Evolutionary conservation across 2,797 vertebrate species (phyloP).

Genomic region (Lacerta agilis): DNA sequence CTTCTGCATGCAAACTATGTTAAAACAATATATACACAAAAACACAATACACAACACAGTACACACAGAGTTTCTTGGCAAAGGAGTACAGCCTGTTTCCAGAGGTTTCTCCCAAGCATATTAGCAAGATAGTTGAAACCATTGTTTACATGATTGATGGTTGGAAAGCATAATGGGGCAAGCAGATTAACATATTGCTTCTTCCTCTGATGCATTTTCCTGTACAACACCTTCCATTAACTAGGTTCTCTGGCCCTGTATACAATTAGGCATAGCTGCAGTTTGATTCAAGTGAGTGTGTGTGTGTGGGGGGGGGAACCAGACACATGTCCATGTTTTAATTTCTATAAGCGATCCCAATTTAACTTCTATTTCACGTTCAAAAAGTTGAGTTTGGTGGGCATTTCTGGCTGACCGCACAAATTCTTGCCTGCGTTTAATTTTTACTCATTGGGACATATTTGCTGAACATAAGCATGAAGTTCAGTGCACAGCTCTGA

Average conservation of each 20-base stretch:
- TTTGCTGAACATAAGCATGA: not conserved
- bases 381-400: slow-evolving; percentile 7
- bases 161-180: not conserved
- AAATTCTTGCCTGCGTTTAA: not conserved
- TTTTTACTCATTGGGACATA: slow-evolving; percentile 39
- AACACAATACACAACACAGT: not conserved
- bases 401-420: not conserved
- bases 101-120: not conserved
- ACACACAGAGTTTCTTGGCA: not conserved
- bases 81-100: not conserved
- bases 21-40: not conserved
- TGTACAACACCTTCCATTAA: slow-evolving; percentile 21
- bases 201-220: not conserved
- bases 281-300: not conserved
- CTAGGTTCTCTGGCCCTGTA: slow-evolving; percentile 3
- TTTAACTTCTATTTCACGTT: slow-evolving; percentile 2
- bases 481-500: not conserved
- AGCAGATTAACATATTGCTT: not conserved
- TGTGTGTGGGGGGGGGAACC: not conserved
- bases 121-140: not conserved
- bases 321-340: not conserved
- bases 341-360: slow-evolving; percentile 1
- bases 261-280: not conserved
- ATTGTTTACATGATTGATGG: not conserved
- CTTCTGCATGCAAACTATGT: not conserved